phyloP scores from a whole-genome alignment of 2,888 invertebrate species.

The Epistrophella euchroma region DNA sequence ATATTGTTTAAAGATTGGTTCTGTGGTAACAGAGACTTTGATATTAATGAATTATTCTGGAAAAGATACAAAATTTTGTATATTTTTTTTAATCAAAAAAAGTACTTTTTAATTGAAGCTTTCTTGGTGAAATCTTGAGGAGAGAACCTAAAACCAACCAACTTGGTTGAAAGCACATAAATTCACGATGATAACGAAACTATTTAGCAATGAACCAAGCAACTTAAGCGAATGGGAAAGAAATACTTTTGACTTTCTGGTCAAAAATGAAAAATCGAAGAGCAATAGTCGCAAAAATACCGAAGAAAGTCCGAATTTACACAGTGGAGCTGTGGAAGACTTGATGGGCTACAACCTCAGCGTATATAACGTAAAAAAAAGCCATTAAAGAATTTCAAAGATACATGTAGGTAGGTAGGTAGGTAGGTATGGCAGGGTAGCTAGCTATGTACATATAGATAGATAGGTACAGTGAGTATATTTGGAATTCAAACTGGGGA shows the following conservation, averaged over 20 bases:
- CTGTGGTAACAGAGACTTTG: background rate
- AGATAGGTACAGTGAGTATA: constrained; percentile 31
- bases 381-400: constrained; percentile 69
- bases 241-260: constrained; percentile 40
- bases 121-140: background rate
- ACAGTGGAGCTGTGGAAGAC: constrained; percentile 33
- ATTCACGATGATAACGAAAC: constrained; percentile 34
- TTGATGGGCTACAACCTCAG: constrained; percentile 45
- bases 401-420: constrained; percentile 42
- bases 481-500: constrained; percentile 57
- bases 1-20: constrained; percentile 1
- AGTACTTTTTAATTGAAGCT: constrained; percentile 23
- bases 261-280: constrained; percentile 55
- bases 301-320: constrained; percentile 58
- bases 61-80: constrained; percentile 27
- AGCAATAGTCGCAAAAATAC: constrained; percentile 56
- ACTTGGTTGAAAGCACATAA: constrained; percentile 8
- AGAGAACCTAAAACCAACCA: constrained; percentile 8
- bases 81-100: background rate
- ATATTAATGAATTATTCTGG: background rate
- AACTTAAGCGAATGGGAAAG: constrained; percentile 22
- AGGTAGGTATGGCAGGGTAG: constrained; percentile 1
- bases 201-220: constrained; percentile 43
- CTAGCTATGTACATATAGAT: constrained; percentile 29
- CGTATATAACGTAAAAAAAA: constrained; percentile 74